These are phyloP conservation scores for Proterorhinus semilunaris DNA, from an alignment of 2,113 vertebrate genomes.

Conservation along the genomic window DNA sequence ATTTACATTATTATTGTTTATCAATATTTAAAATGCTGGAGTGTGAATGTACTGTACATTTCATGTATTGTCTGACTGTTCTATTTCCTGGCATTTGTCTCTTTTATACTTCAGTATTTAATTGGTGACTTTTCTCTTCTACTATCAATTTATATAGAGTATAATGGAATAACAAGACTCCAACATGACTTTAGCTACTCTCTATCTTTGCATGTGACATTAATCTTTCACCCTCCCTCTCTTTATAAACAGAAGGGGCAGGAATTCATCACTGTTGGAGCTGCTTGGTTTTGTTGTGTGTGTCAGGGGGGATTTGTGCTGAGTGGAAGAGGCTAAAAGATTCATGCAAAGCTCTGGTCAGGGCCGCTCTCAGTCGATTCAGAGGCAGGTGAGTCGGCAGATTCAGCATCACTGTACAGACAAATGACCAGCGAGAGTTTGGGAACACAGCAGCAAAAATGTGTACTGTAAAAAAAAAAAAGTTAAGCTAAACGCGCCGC, in stretches of 20 bases:
- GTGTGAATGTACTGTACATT: too few species aligned
- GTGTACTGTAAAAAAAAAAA: background rate
- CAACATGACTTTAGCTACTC: background rate
- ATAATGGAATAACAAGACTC: background rate
- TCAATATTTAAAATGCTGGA: too few species aligned
- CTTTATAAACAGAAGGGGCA: conserved; percentile 35
- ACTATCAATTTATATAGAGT: too few species aligned
- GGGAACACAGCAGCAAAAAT: conserved; percentile 19
- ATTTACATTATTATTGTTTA: too few species aligned
- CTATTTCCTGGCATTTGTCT: too few species aligned
- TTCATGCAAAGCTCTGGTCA: conserved; percentile 68
- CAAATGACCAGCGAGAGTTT: conserved; percentile 39
- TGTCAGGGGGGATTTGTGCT: conserved; percentile 58
- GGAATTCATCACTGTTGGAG: conserved; percentile 34
- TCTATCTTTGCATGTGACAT: conserved; percentile 13
- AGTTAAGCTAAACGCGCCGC: too few species aligned
- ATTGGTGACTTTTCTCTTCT: too few species aligned
- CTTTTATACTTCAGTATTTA: too few species aligned
- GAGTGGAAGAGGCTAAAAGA: conserved; percentile 66
- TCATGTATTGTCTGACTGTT: too few species aligned
- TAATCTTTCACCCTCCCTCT: conserved; percentile 34
- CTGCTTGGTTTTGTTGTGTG: conserved; percentile 51
- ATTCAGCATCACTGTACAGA: conserved; percentile 47
- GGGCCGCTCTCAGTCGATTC: conserved; percentile 51
- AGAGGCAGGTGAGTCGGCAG: conserved; percentile 60